These are phyloP conservation scores for Eupithecia pulchellata DNA, from an alignment of 2,888 invertebrate genomes.

Conservation along the genomic window DNA sequence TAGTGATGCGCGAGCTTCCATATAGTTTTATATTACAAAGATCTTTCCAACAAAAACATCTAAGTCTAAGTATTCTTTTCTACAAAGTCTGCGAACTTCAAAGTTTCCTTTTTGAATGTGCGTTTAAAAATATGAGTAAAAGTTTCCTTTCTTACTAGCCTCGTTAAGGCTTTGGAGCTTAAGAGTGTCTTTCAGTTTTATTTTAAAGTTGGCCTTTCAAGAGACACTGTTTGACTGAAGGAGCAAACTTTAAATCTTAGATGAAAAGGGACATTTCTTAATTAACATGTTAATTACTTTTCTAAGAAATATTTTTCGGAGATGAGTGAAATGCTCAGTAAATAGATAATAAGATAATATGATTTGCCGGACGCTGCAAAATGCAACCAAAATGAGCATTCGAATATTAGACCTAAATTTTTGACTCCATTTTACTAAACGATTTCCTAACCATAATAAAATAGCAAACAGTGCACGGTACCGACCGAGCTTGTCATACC, in stretches of 20 bases:
- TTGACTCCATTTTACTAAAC: neutral
- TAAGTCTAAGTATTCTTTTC: conserved; percentile 23
- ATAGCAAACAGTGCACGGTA: neutral
- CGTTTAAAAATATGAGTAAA: conserved; percentile 43
- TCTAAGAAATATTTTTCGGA: neutral
- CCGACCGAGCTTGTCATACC: neutral
- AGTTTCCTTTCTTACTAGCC: conserved; percentile 42
- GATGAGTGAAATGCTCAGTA: no score
- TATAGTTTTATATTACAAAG: conserved; percentile 22
- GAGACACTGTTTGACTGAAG: conserved; percentile 13
- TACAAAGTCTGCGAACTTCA: conserved; percentile 26
- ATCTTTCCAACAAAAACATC: conserved; percentile 28
- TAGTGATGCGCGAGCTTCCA: conserved; percentile 46
- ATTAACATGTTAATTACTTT: conserved; percentile 4
- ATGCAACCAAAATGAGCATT: neutral
- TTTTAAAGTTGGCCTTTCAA: conserved; percentile 25
- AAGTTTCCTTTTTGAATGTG: conserved; percentile 43
- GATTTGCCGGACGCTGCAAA: neutral
- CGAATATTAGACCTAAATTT: neutral
- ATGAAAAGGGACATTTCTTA: neutral
- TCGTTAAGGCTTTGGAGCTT: conserved; percentile 40
- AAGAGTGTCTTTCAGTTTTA: conserved; percentile 27
- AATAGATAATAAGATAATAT: no score
- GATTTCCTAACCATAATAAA: neutral
- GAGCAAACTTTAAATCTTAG: neutral